Conservation (phyloP, 1,140 invertebrate species). For the Calephelis virginiensis region DNA sequence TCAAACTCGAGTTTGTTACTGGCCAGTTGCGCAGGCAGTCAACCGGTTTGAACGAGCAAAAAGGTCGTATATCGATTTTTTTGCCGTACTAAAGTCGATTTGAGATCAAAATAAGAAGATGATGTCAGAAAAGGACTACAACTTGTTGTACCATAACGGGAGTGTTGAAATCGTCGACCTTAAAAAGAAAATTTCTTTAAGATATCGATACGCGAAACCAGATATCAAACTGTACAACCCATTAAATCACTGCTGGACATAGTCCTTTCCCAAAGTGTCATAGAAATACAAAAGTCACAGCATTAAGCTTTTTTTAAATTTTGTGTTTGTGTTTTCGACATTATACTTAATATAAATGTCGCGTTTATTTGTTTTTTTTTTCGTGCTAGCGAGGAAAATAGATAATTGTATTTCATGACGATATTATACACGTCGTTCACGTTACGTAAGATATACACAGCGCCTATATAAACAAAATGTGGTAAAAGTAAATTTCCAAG, state of each 20-base stretch:
- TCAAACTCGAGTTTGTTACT: slow-evolving; percentile 46
- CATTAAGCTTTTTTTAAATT: neutral
- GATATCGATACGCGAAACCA: neutral
- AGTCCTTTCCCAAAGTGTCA: slow-evolving; percentile 11
- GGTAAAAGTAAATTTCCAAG: no score
- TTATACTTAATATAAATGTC: no score
- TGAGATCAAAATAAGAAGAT: slow-evolving; percentile 32
- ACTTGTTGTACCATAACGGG: slow-evolving; percentile 51
- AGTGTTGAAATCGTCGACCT: slow-evolving; percentile 32
- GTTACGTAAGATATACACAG: no score
- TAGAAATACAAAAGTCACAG: neutral
- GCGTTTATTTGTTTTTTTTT: no score
- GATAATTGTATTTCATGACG: no score
- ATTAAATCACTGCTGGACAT: neutral
- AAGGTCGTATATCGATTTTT: slow-evolving; percentile 50
- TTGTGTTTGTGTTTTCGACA: no score
- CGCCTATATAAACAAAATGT: no score
- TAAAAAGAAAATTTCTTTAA: slow-evolving; percentile 7
- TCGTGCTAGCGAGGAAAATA: no score
- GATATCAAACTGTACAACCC: slow-evolving; percentile 5
- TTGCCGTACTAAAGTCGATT: slow-evolving; percentile 35
- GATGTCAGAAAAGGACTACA: slow-evolving; percentile 55
- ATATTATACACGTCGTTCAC: no score
- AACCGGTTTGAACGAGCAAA: slow-evolving; percentile 38
- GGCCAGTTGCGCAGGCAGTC: slow-evolving; percentile 39